These are phyloP conservation scores for Indri indri DNA, from an alignment of 2,113 vertebrate genomes.

Conservation along the genomic window DNA sequence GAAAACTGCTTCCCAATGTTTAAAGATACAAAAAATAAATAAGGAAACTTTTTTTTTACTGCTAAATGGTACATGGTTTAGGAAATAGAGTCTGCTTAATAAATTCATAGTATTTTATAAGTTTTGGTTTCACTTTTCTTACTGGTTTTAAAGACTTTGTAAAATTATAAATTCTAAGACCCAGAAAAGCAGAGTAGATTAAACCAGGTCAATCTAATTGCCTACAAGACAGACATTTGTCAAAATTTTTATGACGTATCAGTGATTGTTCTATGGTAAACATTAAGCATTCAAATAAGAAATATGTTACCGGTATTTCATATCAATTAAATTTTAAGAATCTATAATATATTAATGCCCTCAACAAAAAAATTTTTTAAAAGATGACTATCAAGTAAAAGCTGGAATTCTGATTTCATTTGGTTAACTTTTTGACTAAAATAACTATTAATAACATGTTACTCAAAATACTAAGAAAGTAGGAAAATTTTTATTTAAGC, in stretches of 20 bases:
- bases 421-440: background rate
- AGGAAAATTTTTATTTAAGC: background rate
- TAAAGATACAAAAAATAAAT: background rate
- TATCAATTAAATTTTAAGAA: conserved; percentile 28
- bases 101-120: background rate
- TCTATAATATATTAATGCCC: background rate
- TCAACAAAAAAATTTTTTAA: no score
- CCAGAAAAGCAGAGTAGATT: background rate
- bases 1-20: background rate
- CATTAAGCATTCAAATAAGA: background rate
- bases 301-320: background rate
- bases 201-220: background rate
- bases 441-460: background rate
- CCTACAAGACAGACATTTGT: background rate
- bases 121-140: conserved; percentile 10
- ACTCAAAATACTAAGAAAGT: conserved; percentile 23
- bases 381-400: background rate
- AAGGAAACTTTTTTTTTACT: background rate
- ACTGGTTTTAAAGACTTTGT: background rate
- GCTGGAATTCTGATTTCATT: background rate
- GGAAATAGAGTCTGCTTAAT: background rate
- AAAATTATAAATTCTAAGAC: background rate
- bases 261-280: background rate
- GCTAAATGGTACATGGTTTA: background rate
- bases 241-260: background rate